Evolutionary conservation across 2,113 vertebrate species (phyloP).

Genomic region (Abramis brama): DNA sequence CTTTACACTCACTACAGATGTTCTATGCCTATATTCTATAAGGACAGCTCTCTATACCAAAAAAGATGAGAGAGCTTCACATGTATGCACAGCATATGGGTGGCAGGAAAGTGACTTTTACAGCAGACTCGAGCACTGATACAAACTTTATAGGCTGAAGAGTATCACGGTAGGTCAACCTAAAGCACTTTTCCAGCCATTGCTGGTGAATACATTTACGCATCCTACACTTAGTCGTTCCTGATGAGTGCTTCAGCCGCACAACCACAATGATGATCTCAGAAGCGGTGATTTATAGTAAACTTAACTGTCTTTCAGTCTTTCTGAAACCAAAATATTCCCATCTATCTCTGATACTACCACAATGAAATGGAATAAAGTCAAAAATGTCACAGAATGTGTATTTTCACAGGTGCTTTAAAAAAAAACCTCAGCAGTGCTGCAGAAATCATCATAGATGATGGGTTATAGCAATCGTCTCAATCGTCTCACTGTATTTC

Average conservation of each 20-base stretch:
- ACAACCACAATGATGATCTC: slow-evolving; percentile 3
- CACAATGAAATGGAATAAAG: not conserved
- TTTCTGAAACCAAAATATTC: slow-evolving; percentile 10
- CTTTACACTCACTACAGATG: slow-evolving; percentile 7
- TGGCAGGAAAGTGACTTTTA: not conserved
- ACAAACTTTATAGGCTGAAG: slow-evolving; percentile 20
- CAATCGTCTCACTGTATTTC: slow-evolving; percentile 4
- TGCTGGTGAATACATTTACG: slow-evolving; percentile 22
- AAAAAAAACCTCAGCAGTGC: not conserved
- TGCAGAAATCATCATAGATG: slow-evolving; percentile 27
- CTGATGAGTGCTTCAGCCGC: not conserved
- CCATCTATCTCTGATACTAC: not conserved
- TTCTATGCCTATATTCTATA: not conserved
- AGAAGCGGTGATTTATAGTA: not conserved
- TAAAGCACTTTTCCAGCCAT: slow-evolving; percentile 31
- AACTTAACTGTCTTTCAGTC: not conserved
- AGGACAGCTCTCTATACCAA: not conserved
- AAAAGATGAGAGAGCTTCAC: slow-evolving; percentile 1
- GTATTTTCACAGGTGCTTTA: slow-evolving; percentile 11
- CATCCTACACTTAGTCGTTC: not conserved
- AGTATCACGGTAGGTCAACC: slow-evolving; percentile 8
- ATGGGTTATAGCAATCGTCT: not conserved
- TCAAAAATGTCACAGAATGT: not conserved
- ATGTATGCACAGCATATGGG: slow-evolving; percentile 11
- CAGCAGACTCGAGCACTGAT: slow-evolving; percentile 3